These are phyloP conservation scores for Epizoanthus rinbou DNA, from an alignment of 92 coral and sea anemone genomes.

Conservation along the genomic window DNA sequence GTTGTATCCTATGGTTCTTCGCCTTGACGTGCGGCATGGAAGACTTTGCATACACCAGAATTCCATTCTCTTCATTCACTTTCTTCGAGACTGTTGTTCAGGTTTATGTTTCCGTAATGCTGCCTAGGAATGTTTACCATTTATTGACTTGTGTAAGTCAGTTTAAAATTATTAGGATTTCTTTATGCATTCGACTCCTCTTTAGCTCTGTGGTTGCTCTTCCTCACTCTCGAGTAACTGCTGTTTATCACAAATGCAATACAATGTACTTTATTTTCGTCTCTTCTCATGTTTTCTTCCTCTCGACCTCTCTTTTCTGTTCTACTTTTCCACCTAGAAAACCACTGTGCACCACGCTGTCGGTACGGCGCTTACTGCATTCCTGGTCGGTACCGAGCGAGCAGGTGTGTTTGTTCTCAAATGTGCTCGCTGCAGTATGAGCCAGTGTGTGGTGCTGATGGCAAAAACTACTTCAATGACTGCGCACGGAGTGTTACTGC, in stretches of 20 bases:
- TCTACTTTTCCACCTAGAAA: background rate
- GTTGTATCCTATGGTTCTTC: too few species aligned
- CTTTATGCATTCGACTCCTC: too few species aligned
- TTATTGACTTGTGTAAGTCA: too few species aligned
- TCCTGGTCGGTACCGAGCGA: background rate
- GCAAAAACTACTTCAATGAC: slow-evolving; percentile 70
- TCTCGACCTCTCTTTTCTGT: background rate
- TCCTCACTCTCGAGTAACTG: too few species aligned
- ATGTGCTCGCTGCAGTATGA: slow-evolving; percentile 27
- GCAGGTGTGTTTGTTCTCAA: slow-evolving; percentile 19
- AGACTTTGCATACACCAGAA: too few species aligned
- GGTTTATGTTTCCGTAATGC: too few species aligned
- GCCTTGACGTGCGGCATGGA: too few species aligned
- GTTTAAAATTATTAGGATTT: too few species aligned
- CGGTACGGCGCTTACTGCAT: slow-evolving; percentile 20
- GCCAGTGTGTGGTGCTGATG: slow-evolving; percentile 83
- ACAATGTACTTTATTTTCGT: background rate
- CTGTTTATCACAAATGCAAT: background rate
- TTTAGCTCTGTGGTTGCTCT: too few species aligned
- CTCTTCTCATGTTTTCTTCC: background rate
- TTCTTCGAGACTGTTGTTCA: too few species aligned
- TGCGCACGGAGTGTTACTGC: slow-evolving; percentile 77
- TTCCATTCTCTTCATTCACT: too few species aligned
- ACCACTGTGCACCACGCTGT: slow-evolving; percentile 30
- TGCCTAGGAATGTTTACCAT: too few species aligned